Conservation (phyloP, 2,797 vertebrate genomes). For the Choloepus didactylus region DNA sequence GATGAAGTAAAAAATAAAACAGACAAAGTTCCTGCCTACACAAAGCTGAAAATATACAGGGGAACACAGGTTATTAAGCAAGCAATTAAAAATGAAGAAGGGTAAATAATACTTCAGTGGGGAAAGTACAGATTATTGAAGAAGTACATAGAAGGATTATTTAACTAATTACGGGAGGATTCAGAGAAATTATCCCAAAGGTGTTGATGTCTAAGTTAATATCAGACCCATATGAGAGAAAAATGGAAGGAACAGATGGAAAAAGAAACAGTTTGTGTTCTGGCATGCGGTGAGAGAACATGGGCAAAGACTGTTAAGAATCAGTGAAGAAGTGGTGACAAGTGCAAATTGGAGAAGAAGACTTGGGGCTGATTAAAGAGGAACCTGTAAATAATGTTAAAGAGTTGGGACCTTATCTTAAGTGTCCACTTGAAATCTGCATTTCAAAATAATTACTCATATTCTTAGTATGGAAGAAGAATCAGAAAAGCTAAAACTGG, state of each 20-base stretch:
- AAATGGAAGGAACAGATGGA: background rate
- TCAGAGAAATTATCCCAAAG: background rate
- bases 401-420: background rate
- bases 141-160: background rate
- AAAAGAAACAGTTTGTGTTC: background rate
- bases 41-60: background rate
- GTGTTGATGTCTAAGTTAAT: background rate
- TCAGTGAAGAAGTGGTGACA: background rate
- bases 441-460: background rate
- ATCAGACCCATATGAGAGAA: background rate
- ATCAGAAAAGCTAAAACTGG: background rate
- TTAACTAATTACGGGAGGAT: background rate
- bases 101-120: background rate
- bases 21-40: background rate
- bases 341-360: background rate
- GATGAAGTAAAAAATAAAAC: background rate
- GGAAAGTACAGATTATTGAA: background rate
- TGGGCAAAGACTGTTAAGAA: background rate
- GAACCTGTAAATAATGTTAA: background rate
- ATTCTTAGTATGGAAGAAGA: background rate
- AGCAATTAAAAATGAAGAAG: conserved; percentile 9
- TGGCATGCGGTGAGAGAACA: background rate
- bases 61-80: background rate
- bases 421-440: background rate
- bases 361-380: background rate